Evolutionary conservation across 2,888 invertebrate genomes (phyloP).

Genomic region (Pachliopta kotzebuea): DNA sequence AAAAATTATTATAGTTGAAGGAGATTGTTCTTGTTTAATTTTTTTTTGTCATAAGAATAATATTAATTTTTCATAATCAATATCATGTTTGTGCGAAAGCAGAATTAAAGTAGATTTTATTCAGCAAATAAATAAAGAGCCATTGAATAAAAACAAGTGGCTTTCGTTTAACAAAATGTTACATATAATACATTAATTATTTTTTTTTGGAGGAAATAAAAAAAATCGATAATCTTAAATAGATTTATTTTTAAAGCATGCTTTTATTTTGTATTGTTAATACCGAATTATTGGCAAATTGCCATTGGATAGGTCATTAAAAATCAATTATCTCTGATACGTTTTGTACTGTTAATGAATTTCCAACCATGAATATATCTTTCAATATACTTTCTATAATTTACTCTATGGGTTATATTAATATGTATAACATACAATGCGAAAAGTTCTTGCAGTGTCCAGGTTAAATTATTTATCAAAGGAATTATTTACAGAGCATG

Average conservation of each 20-base stretch:
- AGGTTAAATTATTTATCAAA: background rate
- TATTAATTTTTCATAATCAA: background rate
- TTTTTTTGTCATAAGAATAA: too few species aligned
- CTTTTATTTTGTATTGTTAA: background rate
- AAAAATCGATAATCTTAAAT: too few species aligned
- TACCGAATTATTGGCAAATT: background rate
- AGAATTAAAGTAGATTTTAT: background rate
- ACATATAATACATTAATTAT: too few species aligned
- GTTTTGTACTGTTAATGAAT: background rate
- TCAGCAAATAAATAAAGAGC: conserved; percentile 1
- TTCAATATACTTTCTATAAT: background rate
- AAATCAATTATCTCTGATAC: too few species aligned
- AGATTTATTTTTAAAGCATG: background rate
- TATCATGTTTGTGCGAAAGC: background rate
- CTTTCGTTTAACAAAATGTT: background rate
- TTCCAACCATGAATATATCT: background rate
- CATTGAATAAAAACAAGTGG: background rate
- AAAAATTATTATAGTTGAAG: too few species aligned
- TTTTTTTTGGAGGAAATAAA: too few species aligned
- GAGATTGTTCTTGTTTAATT: too few species aligned
- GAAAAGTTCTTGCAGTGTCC: background rate
- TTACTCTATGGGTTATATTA: background rate
- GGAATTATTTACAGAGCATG: background rate
- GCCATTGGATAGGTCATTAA: too few species aligned
- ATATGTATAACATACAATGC: background rate